Evolutionary conservation across 2,888 invertebrate species (phyloP), one percentile per base, ranked within the genome.

Genomic region (Neuroscelio doddi): DNA sequence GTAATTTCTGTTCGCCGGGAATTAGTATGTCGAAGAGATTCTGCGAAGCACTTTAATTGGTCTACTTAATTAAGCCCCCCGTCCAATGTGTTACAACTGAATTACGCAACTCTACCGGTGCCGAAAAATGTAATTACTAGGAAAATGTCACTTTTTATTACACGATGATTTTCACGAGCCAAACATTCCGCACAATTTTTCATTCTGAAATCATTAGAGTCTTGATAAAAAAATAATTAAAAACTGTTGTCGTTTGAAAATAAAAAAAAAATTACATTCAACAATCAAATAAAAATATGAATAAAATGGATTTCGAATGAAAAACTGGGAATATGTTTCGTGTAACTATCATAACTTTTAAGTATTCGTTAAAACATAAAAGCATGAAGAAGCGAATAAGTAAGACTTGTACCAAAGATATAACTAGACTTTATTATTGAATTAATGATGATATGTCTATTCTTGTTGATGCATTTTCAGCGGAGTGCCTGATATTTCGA

Each of bases 401-500:
- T 65, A 68, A 72, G 66, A 59, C 59, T 62, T 75, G 72, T 77
- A 78, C 75, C 79, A 78, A 80, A 80, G 80, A 76, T 69, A 58
- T 67, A 69, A 71, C 62, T 70, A 71, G 64, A 64, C 66, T 72
- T 73, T 68, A 68, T 74, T 66, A 69, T 70, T 52, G 52, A 57
- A 39, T 57, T 57, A 64, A 70, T 67, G 52, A 70, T 67, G 52
- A 75, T 65, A 71, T 68, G 69, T 74, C 69, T 76, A 74, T 77
- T 76, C 75, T 79, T 74, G 76, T 74, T 76, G 73, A 74, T 64
- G 71, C 71, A 74, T 77, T 75, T 77, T 78, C 77, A 78, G 74
- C 74, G 75, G 79, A 79, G 79, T 81, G 80, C 80, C 82, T 81
- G 81, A 80, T 71, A 78, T 73, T 75, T 73, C 72, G 74, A 71